phyloP scores from a whole-genome alignment of 2,113 vertebrate species.

The Numida meleagris region DNA sequence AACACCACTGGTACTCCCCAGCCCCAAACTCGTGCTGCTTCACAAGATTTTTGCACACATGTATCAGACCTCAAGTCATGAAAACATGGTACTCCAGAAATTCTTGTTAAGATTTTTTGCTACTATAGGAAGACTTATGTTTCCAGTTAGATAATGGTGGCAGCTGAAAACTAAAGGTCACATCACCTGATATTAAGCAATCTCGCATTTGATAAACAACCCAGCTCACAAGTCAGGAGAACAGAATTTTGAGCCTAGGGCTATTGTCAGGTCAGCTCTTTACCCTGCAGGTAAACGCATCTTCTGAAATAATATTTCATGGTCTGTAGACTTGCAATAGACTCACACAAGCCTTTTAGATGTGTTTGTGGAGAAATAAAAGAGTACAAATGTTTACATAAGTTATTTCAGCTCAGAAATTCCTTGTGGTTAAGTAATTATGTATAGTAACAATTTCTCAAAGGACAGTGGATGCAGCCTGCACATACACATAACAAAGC shows the following conservation, averaged over 20 bases:
- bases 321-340: neutral
- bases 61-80: neutral
- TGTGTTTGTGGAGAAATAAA: neutral
- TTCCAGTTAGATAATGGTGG: neutral
- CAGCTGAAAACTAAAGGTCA: slow-evolving; percentile 35
- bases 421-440: slow-evolving; percentile 40
- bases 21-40: neutral
- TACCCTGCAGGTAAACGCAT: neutral
- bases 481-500: neutral
- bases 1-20: neutral
- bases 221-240: neutral
- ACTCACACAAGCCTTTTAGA: neutral
- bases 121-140: neutral
- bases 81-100: neutral
- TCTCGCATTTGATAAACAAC: neutral
- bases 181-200: neutral
- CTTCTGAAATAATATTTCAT: neutral
- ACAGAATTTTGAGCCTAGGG: neutral
- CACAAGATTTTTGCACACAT: neutral
- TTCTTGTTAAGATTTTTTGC: neutral
- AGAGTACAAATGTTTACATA: neutral
- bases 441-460: slow-evolving; percentile 22
- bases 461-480: neutral
- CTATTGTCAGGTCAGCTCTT: neutral
- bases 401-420: slow-evolving; percentile 20